Percentiles rank a stretch among this genome's conserved stretches.
These are phyloP conservation scores for Onychomys leucogaster DNA, from an alignment of 2,797 vertebrate species.

Conservation along the genomic window DNA sequence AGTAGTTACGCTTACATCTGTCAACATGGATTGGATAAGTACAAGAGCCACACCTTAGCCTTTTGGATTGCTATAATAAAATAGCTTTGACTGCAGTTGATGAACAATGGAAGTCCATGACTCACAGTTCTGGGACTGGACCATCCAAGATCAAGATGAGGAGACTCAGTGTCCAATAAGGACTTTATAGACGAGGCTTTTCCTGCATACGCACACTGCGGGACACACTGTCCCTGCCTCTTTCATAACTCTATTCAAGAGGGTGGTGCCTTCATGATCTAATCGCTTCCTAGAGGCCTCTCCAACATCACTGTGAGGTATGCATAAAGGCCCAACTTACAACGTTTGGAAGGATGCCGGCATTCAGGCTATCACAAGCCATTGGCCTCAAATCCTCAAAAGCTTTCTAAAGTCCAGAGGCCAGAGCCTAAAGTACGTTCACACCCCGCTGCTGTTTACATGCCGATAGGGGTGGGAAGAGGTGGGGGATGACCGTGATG, in stretches of 20 bases:
- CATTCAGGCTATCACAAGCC: not conserved
- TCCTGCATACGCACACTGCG: not conserved
- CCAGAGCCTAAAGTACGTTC: not conserved
- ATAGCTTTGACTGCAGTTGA: not conserved
- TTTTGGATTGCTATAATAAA: not conserved
- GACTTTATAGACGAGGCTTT: not conserved
- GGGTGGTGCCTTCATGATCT: not conserved
- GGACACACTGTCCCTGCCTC: not conserved
- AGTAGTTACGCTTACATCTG: not conserved
- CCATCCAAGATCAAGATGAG: not conserved
- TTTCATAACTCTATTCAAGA: not conserved
- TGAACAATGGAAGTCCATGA: not conserved
- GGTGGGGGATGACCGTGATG: not conserved
- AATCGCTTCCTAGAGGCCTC: not conserved
- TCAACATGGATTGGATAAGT: not conserved
- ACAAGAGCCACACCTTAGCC: not conserved
- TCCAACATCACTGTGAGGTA: not conserved
- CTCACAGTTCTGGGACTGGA: not conserved
- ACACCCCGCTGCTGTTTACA: fast-evolving
- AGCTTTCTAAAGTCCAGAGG: not conserved
- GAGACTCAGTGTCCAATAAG: not conserved
- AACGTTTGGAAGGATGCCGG: not conserved
- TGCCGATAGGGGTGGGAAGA: not conserved
- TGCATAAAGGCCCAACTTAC: not conserved
- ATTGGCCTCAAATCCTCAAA: conserved; percentile 12